Conservation (phyloP, 1,140 invertebrate species). For the Eueides isabella region DNA sequence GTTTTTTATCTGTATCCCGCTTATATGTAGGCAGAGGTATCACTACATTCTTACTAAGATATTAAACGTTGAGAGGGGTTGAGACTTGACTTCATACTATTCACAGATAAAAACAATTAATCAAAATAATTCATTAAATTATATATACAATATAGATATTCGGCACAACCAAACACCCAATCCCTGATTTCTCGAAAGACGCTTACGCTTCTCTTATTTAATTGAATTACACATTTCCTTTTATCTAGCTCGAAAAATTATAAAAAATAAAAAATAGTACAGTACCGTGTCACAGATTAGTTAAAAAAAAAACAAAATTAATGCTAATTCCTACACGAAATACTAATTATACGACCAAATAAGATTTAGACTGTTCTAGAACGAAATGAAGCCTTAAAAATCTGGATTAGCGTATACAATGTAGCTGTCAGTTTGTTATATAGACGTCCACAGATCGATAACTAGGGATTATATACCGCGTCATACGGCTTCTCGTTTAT, state of each 20-base stretch:
- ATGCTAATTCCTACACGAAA: background rate
- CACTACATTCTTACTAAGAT: too few relatives aligned
- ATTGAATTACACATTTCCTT: too few relatives aligned
- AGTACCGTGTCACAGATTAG: background rate
- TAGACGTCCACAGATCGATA: slow-evolving; percentile 37
- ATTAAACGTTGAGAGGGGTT: too few relatives aligned
- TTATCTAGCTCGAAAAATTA: background rate
- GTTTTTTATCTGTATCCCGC: too few relatives aligned
- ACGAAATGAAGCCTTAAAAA: background rate
- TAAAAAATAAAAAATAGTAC: background rate
- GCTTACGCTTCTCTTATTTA: too few relatives aligned
- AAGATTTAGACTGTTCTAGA: background rate
- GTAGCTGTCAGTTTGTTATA: background rate
- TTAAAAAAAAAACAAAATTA: background rate
- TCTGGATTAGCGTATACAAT: background rate
- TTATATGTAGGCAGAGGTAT: too few relatives aligned
- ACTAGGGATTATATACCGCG: slow-evolving; percentile 39
- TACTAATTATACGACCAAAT: background rate
- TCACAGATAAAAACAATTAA: too few relatives aligned
- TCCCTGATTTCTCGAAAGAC: too few relatives aligned
- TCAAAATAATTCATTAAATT: too few relatives aligned
- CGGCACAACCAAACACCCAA: too few relatives aligned
- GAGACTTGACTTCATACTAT: too few relatives aligned
- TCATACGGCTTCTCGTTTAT: slow-evolving; percentile 59
- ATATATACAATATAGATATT: too few relatives aligned